phyloP scores from a whole-genome alignment of 2,113 vertebrate genomes.

The Periophthalmus modestus region DNA sequence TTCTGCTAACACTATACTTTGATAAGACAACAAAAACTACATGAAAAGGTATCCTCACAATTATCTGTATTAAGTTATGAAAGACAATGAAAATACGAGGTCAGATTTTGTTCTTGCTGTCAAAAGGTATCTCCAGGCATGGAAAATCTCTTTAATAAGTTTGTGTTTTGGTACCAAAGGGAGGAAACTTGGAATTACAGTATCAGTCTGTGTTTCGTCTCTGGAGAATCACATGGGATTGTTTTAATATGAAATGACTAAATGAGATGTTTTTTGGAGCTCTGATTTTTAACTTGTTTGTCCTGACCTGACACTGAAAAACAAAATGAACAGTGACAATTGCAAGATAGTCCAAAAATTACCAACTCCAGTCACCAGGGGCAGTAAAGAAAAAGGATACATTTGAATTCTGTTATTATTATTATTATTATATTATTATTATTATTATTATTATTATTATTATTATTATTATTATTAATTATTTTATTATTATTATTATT shows the following conservation, averaged over 20 bases:
- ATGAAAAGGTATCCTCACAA: slow-evolving; percentile 5
- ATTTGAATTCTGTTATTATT: neutral
- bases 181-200: slow-evolving; percentile 10
- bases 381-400: neutral
- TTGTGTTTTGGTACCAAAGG: slow-evolving; percentile 17
- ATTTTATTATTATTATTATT: too few species aligned
- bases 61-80: neutral
- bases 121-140: neutral
- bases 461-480: too few species aligned
- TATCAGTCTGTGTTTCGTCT: slow-evolving; percentile 17
- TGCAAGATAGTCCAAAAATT: neutral
- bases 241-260: slow-evolving; percentile 9
- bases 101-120: neutral
- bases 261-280: slow-evolving; percentile 17
- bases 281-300: neutral
- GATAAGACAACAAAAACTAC: neutral
- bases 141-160: slow-evolving; percentile 24
- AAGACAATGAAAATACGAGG: neutral
- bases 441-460: too few species aligned
- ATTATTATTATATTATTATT: too few species aligned
- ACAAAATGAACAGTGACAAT: slow-evolving; percentile 16
- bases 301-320: neutral
- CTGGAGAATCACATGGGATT: neutral
- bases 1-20: neutral
- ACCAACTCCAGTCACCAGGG: neutral